A percentile compares a stretch with the other conserved stretches of the same genome.
These are phyloP conservation scores for Hylaea fasciaria DNA, from an alignment of 2,888 invertebrate genomes.

Conservation along the genomic window DNA sequence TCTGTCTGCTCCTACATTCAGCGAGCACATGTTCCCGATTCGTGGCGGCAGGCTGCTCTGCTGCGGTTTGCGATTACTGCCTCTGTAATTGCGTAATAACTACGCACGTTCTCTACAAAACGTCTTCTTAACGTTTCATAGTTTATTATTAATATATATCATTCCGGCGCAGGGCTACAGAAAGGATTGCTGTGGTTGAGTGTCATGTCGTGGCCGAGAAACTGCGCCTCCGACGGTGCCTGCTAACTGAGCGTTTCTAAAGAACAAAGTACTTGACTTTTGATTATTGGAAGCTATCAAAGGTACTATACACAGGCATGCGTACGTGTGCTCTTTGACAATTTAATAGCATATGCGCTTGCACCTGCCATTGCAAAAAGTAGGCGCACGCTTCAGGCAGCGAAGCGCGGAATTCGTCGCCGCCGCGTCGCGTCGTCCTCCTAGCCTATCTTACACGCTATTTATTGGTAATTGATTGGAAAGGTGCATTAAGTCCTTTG, in stretches of 20 bases:
- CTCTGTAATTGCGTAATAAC: conserved; percentile 64
- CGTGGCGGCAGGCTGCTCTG: conserved; percentile 69
- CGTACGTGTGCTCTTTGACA: conserved; percentile 80
- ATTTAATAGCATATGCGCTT: conserved; percentile 83
- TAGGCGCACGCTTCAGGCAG: conserved; percentile 80
- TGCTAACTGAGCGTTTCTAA: conserved; percentile 13
- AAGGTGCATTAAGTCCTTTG: conserved; percentile 74
- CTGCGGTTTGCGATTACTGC: conserved; percentile 78
- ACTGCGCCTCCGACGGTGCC: background rate
- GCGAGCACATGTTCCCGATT: conserved; percentile 69
- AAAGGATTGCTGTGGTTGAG: conserved; percentile 16
- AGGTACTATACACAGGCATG: conserved; percentile 61
- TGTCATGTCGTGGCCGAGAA: background rate
- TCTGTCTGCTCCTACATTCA: conserved; percentile 66
- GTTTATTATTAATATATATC: conserved; percentile 31
- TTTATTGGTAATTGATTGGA: conserved; percentile 83
- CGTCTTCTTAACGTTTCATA: conserved; percentile 51
- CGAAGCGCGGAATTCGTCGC: conserved; percentile 82
- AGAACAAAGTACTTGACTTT: conserved; percentile 61
- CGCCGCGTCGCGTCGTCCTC: conserved; percentile 63
- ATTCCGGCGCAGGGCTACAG: conserved; percentile 10
- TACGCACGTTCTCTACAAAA: conserved; percentile 56
- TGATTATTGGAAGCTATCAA: conserved; percentile 75
- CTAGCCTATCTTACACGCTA: conserved; percentile 79
- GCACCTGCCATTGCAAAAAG: conserved; percentile 84